Percentiles rank a stretch among this genome's conserved stretches.
Conservation (phyloP, 2,797 vertebrate genomes). For the Trichosurus vulpecula region DNA sequence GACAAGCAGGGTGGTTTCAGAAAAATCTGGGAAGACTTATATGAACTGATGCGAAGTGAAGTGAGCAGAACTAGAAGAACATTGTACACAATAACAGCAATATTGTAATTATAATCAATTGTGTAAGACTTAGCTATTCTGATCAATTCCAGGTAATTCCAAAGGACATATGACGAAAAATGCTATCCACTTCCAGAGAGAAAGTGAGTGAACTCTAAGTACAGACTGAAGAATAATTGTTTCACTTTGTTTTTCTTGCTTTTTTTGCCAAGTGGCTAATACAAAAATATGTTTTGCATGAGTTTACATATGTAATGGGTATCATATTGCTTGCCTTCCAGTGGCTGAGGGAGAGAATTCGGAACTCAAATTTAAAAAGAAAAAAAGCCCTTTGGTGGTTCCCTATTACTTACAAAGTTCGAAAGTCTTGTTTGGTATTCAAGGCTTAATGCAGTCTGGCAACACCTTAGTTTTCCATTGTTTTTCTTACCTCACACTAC, state of each 20-base stretch:
- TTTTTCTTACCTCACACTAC: neutral
- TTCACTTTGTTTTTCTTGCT: neutral
- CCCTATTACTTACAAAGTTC: neutral
- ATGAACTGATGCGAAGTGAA: no score
- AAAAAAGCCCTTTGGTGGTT: neutral
- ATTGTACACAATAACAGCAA: neutral
- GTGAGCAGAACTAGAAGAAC: neutral
- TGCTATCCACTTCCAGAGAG: neutral
- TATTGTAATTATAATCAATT: neutral
- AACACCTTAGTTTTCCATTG: neutral
- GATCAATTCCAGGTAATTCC: neutral
- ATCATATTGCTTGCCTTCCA: neutral
- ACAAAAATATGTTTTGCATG: neutral
- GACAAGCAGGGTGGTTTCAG: no score
- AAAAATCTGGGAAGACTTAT: no score
- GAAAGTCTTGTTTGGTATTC: neutral
- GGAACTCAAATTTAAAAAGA: neutral
- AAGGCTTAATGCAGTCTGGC: neutral
- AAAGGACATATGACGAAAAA: neutral
- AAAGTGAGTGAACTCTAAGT: neutral
- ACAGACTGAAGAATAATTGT: neutral
- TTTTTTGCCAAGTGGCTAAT: no score
- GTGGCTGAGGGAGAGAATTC: neutral
- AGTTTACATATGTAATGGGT: neutral
- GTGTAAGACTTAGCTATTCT: neutral